Percentiles rank a stretch among this genome's conserved stretches.
These are phyloP conservation scores for Xestobium rufovillosum DNA, from an alignment of 2,888 invertebrate genomes.

Conservation along the genomic window DNA sequence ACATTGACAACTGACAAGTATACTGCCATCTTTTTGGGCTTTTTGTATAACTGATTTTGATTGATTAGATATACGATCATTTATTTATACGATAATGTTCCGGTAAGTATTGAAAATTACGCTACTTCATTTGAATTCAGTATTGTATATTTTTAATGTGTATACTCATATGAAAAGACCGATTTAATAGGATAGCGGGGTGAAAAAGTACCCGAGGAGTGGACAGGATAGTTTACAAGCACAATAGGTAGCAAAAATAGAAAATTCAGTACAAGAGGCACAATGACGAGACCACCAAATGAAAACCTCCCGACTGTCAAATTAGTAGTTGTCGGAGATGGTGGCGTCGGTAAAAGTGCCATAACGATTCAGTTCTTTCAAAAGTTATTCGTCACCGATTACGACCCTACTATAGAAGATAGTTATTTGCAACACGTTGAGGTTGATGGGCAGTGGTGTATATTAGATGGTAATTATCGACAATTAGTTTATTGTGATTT, in stretches of 20 bases:
- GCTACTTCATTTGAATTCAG: too few species aligned
- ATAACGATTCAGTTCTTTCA: slow-evolving; percentile 96
- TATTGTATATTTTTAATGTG: too few species aligned
- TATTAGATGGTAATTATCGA: slow-evolving; percentile 66
- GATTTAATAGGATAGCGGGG: too few species aligned
- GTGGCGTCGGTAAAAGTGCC: slow-evolving; percentile 93
- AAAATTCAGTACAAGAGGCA: slow-evolving; percentile 35
- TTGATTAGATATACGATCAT: too few species aligned
- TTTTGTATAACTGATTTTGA: too few species aligned
- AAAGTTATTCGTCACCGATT: slow-evolving; percentile 88
- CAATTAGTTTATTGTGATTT: too few species aligned
- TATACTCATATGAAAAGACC: too few species aligned
- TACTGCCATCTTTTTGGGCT: too few species aligned
- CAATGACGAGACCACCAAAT: slow-evolving; percentile 62
- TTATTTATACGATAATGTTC: too few species aligned
- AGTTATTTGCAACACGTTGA: slow-evolving; percentile 92
- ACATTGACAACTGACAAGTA: too few species aligned
- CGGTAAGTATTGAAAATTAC: too few species aligned
- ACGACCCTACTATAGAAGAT: slow-evolving; percentile 94
- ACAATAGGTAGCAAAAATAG: slow-evolving; percentile 35
- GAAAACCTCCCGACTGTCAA: slow-evolving; percentile 73
- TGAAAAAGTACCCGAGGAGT: too few species aligned
- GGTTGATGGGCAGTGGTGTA: slow-evolving; percentile 87
- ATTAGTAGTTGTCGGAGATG: slow-evolving; percentile 89
- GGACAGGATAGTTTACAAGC: slow-evolving; percentile 13